Conservation (phyloP, 2,888 invertebrate genomes). For the Ligdia adustata region DNA sequence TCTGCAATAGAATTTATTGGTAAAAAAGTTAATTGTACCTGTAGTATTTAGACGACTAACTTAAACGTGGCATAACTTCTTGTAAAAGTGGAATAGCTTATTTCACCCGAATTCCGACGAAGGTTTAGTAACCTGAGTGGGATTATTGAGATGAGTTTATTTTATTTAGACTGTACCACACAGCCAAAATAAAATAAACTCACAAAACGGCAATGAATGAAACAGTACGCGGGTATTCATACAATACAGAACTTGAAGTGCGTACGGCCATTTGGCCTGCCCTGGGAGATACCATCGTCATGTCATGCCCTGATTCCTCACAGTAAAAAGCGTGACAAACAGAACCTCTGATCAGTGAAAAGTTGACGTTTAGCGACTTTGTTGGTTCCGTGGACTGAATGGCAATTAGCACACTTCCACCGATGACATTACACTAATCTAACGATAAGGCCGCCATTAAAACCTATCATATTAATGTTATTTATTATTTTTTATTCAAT, state of each 20-base stretch:
- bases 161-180: too few species aligned
- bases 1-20: too few species aligned
- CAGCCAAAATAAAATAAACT: not conserved
- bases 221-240: not conserved
- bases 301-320: conserved; percentile 73
- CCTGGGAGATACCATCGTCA: conserved; percentile 63
- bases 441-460: not conserved
- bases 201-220: not conserved
- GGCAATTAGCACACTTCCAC: conserved; percentile 3
- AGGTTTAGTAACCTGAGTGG: too few species aligned
- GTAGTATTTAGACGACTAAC: too few species aligned
- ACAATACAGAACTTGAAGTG: conserved; percentile 3
- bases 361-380: conserved; percentile 16
- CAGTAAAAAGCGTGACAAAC: conserved; percentile 75
- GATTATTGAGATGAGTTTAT: too few species aligned
- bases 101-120: too few species aligned
- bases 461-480: too few species aligned
- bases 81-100: too few species aligned
- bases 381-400: conserved; percentile 1
- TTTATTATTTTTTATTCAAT: too few species aligned
- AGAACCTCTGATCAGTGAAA: conserved; percentile 46
- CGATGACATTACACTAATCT: not conserved
- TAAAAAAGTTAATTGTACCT: too few species aligned
- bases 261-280: conserved; percentile 50
- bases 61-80: too few species aligned